phyloP scores from a whole-genome alignment of 2,888 invertebrate species.

The Herminia tarsipennalis region DNA sequence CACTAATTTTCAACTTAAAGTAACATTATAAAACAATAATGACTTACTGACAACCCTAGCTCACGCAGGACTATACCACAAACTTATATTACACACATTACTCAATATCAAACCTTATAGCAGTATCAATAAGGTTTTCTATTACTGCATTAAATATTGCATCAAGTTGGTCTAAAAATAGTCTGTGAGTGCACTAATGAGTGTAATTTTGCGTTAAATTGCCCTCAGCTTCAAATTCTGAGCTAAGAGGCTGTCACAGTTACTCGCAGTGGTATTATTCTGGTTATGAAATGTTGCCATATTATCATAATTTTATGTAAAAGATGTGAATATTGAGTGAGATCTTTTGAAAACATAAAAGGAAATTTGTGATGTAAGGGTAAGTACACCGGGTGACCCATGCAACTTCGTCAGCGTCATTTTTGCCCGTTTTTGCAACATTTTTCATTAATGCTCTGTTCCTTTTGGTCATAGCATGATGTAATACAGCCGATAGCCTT shows the following conservation, averaged over 20 bases:
- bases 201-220: conserved; percentile 52
- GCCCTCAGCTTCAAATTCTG: conserved; percentile 26
- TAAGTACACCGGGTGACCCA: too few relatives aligned
- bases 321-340: too few relatives aligned
- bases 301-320: conserved; percentile 21
- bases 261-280: conserved; percentile 13
- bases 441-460: too few relatives aligned
- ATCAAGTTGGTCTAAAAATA: conserved; percentile 51
- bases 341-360: too few relatives aligned
- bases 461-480: too few relatives aligned
- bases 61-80: conserved; percentile 3
- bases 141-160: conserved; percentile 7
- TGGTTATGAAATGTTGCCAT: conserved; percentile 24
- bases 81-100: conserved; percentile 12
- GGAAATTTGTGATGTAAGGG: too few relatives aligned
- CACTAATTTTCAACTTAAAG: neutral
- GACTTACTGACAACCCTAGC: conserved; percentile 26
- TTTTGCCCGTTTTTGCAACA: too few relatives aligned
- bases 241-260: conserved; percentile 31
- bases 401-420: too few relatives aligned
- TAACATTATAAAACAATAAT: neutral
- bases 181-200: conserved; percentile 50
- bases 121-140: neutral
- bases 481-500: too few relatives aligned
- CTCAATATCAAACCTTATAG: conserved; percentile 20